Conservation (phyloP, 2,113 vertebrate species). For the Notarius quadriscutis region DNA sequence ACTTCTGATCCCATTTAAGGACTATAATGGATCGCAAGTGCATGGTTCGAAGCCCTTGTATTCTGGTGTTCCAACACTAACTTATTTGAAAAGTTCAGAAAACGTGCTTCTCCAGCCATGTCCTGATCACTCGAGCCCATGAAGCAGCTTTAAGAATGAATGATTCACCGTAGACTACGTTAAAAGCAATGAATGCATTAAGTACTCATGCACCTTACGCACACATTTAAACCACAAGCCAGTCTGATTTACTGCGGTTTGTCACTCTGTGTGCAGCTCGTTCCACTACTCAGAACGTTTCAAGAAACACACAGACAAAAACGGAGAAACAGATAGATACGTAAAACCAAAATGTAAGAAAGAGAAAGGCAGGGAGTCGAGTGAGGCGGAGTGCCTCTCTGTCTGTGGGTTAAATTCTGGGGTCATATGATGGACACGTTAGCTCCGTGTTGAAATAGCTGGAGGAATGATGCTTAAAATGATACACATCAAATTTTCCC, state of each 20-base stretch:
- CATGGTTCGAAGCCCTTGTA: neutral
- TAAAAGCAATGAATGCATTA: neutral
- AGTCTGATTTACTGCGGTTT: neutral
- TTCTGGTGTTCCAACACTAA: neutral
- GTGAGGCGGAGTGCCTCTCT: neutral
- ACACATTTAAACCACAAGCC: neutral
- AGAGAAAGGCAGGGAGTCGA: neutral
- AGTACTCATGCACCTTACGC: neutral
- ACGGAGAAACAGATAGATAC: neutral
- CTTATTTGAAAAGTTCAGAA: neutral
- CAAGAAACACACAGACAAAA: neutral
- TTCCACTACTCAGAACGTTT: neutral
- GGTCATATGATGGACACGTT: neutral
- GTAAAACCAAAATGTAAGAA: neutral
- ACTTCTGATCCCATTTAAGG: neutral
- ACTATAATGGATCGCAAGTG: neutral
- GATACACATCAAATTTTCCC: neutral
- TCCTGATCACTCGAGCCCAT: neutral
- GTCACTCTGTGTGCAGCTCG: neutral
- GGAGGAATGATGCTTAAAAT: neutral
- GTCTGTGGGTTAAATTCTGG: neutral
- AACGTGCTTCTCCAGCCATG: neutral
- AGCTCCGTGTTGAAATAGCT: neutral
- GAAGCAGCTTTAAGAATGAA: neutral
- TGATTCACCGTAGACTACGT: no score